A percentile compares a stretch with the other conserved stretches of the same genome.
Evolutionary conservation across 2,888 invertebrate genomes (phyloP).

Genomic region (Oscheius sp.): DNA sequence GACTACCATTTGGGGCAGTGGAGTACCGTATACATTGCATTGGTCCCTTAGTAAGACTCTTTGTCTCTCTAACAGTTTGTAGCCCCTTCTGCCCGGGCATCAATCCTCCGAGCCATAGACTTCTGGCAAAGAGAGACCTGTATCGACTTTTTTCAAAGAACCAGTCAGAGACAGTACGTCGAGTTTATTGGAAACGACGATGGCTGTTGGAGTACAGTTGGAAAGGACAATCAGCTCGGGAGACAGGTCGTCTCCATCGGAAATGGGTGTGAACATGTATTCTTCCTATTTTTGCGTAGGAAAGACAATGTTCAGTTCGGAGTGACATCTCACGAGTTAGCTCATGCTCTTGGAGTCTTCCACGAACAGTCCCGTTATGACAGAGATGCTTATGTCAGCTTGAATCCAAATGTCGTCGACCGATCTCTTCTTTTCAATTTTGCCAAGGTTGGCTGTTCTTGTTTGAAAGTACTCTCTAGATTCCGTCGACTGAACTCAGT

Average conservation of each 20-base stretch:
- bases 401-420: conserved; percentile 53
- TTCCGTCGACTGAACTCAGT: conserved; percentile 47
- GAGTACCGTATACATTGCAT: conserved; percentile 51
- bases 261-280: conserved; percentile 60
- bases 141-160: conserved; percentile 52
- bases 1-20: conserved; percentile 51
- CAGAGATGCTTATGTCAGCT: conserved; percentile 48
- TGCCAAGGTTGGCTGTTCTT: conserved; percentile 48
- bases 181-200: conserved; percentile 51
- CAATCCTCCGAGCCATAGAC: conserved; percentile 51
- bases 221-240: conserved; percentile 49
- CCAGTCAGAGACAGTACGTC: conserved; percentile 23
- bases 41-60: conserved; percentile 40
- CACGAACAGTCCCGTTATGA: conserved; percentile 61
- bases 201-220: conserved; percentile 64
- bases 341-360: conserved; percentile 60
- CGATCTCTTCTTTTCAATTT: conserved; percentile 53
- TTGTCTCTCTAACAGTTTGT: background rate
- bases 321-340: conserved; percentile 61
- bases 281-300: conserved; percentile 7
- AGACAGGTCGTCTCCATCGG: conserved; percentile 60
- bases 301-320: conserved; percentile 51
- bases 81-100: conserved; percentile 38
- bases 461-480: conserved; percentile 17
- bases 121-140: conserved; percentile 62